Conservation (phyloP, 2,888 invertebrate genomes). For the Cryptus armator region DNA sequence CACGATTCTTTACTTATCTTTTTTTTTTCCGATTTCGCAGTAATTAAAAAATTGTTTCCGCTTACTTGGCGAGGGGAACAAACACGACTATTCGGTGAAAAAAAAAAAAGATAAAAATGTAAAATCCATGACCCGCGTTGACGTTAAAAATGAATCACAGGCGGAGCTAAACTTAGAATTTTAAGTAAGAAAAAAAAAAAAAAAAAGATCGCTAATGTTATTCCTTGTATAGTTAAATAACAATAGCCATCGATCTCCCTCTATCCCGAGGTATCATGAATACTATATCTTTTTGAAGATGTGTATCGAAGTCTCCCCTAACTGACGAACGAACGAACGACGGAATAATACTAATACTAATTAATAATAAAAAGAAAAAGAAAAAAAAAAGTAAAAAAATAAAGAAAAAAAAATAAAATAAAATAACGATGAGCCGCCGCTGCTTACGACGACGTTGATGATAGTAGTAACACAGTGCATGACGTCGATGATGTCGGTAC, state of each 20-base stretch:
- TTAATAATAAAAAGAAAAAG: conserved; percentile 44
- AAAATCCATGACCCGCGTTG: conserved; percentile 51
- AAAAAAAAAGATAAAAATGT: conserved; percentile 1
- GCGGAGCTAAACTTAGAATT: conserved; percentile 35
- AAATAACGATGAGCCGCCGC: conserved; percentile 51
- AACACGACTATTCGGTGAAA: background rate
- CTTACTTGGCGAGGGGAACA: conserved; percentile 19
- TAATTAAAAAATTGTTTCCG: conserved; percentile 16
- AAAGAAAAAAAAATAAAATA: conserved; percentile 20
- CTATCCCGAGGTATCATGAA: conserved; percentile 45
- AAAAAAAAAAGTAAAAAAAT: background rate
- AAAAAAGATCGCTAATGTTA: conserved; percentile 76
- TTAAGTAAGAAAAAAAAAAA: conserved; percentile 70
- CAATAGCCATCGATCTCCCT: conserved; percentile 42
- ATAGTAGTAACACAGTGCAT: conserved; percentile 50
- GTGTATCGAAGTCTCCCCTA: conserved; percentile 28
- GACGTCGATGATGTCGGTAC: conserved; percentile 65
- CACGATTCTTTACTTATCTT: conserved; percentile 3
- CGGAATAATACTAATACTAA: conserved; percentile 58
- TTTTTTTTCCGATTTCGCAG: background rate
- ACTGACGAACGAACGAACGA: conserved; percentile 36
- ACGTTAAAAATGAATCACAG: conserved; percentile 2
- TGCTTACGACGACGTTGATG: conserved; percentile 54
- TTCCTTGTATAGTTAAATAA: conserved; percentile 75
- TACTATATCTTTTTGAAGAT: conserved; percentile 54